These are phyloP conservation scores for Alviniconcha marisindica DNA, from an alignment of 1,140 invertebrate genomes.

Conservation along the genomic window DNA sequence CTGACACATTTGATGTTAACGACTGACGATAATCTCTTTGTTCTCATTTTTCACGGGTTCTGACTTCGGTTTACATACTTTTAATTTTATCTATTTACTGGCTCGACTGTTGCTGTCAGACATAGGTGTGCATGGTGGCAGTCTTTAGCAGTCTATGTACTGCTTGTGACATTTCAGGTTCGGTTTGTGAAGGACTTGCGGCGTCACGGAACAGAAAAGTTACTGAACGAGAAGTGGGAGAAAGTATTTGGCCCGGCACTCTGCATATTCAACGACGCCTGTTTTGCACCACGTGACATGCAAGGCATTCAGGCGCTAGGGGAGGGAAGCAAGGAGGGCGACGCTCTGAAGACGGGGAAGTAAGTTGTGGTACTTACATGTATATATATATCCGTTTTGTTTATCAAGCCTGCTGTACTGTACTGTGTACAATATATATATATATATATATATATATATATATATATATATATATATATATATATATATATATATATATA, in stretches of 20 bases:
- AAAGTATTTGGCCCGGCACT: constrained; percentile 67
- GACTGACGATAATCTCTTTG: no score
- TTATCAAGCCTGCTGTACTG: not conserved
- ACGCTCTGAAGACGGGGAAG: constrained; percentile 66
- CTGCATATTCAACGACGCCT: constrained; percentile 68
- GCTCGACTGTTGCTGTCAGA: no score
- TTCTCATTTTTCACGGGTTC: no score
- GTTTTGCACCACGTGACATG: constrained; percentile 67
- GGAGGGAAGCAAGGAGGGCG: constrained; percentile 61
- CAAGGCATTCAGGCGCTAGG: constrained; percentile 68
- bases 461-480: no score
- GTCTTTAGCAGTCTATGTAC: no score
- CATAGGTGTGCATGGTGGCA: no score
- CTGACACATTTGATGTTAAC: no score
- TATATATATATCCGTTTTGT: not conserved
- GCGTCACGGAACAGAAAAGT: constrained; percentile 34
- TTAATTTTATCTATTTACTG: no score
- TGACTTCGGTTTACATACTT: no score
- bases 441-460: no score
- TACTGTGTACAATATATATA: no score
- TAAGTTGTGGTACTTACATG: constrained; percentile 36
- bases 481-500: no score
- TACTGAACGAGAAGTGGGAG: constrained; percentile 43
- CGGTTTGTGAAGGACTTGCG: constrained; percentile 65
- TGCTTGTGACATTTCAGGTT: not conserved